Evolutionary conservation across 1,140 invertebrate genomes (phyloP), one percentile per base, ranked within the genome.

Genomic region (Metaphire vulgaris): DNA sequence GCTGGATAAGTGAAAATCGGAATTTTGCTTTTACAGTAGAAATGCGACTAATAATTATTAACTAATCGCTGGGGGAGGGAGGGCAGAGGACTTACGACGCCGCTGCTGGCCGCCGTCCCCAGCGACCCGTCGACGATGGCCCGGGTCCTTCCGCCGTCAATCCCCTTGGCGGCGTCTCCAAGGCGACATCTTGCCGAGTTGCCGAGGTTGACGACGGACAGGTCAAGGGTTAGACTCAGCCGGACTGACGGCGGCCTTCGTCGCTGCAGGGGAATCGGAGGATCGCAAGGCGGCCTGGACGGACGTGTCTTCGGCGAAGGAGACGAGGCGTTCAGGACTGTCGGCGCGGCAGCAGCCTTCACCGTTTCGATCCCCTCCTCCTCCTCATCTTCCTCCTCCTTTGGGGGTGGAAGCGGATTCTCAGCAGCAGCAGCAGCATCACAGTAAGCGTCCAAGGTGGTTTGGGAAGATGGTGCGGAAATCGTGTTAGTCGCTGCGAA

Each of bases 191-290:
- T 66, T n/a, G 66, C 12, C 21, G 2, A 33, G 66, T 21, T 67
- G 33, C 56, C n/a, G 69, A 76, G 70, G 69, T 74, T 74, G 74
- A 56, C 66, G 15, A 76, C 73, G 0, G 77, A 78, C 0, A 78
- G 74, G 72, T 78, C 77, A 28, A 78, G 68, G 16, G 77, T 78
- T 15, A 78, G 66, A 56, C 71, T 77, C 15, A 77, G 65, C 33
- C 74, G 74, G 0, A 68, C 29, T 1, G 76, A 66, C 1, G 72
- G 72, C 2, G 33, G n/a, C 16, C 76, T 64, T 33, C 76, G 33
- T 65, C 74, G 76, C 30, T 72, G 74, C 26, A 77, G 66, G n/a
- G 76, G 76, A 28, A 77, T 74, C 26, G 66, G 32, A 6, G 72
- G 33, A 71, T 71, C 33, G 28, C n/a, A 71, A n/a, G 30, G 30